These are phyloP conservation scores for Trachelus tabidus DNA, from an alignment of 2,888 invertebrate species.

Conservation along the genomic window DNA sequence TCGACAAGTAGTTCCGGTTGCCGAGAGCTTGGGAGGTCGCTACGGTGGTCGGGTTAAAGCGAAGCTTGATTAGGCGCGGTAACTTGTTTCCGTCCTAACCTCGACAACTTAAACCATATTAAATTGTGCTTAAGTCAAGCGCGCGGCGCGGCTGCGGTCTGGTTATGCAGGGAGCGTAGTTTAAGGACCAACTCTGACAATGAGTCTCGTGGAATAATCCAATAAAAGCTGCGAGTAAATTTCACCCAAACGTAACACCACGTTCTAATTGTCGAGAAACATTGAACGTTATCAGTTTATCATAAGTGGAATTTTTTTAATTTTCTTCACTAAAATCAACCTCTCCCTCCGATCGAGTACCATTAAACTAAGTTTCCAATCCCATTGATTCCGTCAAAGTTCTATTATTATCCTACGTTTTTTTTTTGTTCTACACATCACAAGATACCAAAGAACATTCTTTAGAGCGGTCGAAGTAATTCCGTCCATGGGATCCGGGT, in stretches of 20 bases:
- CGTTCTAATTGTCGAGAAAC: neutral
- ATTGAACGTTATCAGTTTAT: neutral
- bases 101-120: slow-evolving; percentile 60
- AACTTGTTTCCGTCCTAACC: slow-evolving; percentile 52
- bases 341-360: neutral
- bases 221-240: neutral
- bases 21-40: slow-evolving; percentile 18
- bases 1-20: slow-evolving; percentile 57
- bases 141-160: slow-evolving; percentile 38
- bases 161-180: neutral
- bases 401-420: neutral
- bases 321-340: neutral
- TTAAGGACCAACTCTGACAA: neutral
- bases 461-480: neutral
- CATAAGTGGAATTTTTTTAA: neutral
- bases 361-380: neutral
- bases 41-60: slow-evolving; percentile 48
- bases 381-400: neutral
- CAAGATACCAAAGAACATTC: neutral
- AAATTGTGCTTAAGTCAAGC: slow-evolving; percentile 62
- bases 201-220: neutral
- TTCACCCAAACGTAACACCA: neutral
- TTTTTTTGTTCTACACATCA: neutral
- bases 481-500: neutral
- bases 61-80: slow-evolving; percentile 60